Percentiles rank a stretch among this genome's conserved stretches.
phyloP scores from a whole-genome alignment of 2,113 vertebrate genomes.

The Apus apus region DNA sequence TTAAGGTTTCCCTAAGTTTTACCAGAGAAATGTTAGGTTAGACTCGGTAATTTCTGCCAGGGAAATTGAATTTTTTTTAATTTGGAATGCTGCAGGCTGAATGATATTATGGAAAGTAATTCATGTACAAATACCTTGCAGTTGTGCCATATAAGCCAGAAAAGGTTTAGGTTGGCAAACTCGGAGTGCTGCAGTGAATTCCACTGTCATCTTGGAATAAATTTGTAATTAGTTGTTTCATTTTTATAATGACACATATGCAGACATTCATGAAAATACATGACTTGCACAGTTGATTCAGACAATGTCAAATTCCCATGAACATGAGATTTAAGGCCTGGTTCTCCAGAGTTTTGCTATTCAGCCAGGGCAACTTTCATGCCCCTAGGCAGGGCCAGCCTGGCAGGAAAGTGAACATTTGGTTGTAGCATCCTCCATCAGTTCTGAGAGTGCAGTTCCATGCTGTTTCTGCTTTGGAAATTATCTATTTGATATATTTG shows the following conservation, averaged over 20 bases:
- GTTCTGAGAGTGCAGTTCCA: accelerated
- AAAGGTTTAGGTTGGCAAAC: not conserved
- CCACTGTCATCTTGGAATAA: not conserved
- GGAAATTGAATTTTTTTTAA: not conserved
- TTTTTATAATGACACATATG: not conserved
- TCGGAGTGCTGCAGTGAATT: not conserved
- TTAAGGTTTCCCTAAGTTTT: not conserved
- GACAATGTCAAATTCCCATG: not conserved
- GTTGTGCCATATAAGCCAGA: not conserved
- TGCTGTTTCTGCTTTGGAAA: not conserved
- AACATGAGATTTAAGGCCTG: not conserved
- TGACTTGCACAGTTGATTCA: not conserved
- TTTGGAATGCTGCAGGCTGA: not conserved
- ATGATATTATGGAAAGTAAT: not conserved
- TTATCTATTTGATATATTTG: not conserved
- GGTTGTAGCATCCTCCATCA: not conserved
- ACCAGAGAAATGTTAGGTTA: not conserved
- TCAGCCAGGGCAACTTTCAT: not conserved
- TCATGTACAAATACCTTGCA: not conserved
- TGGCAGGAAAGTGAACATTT: not conserved
- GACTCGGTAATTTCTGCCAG: not conserved
- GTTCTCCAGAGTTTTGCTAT: not conserved
- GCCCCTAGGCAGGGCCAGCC: no score
- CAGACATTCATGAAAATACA: not conserved
- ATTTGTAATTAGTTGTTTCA: not conserved